Conservation (phyloP, 2,888 invertebrate genomes). For the Oscheius sp. region DNA sequence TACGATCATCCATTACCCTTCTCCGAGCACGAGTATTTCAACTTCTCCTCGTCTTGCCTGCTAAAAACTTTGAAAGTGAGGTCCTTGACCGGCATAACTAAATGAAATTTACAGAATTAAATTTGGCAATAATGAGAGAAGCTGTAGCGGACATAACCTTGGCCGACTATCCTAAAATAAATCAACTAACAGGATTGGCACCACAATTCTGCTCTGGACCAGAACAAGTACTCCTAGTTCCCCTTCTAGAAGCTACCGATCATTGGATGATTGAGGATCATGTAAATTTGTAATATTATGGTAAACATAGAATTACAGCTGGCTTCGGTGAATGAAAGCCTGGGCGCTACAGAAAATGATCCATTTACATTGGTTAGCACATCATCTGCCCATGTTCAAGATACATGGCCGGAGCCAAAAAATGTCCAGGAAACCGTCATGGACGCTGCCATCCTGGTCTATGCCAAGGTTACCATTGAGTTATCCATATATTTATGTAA, state of each 20-base stretch:
- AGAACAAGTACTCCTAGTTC: slow-evolving; percentile 51
- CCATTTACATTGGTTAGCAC: slow-evolving; percentile 82
- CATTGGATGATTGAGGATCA: slow-evolving; percentile 55
- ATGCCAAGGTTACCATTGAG: slow-evolving; percentile 79
- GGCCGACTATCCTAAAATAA: slow-evolving; percentile 88
- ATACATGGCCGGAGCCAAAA: slow-evolving; percentile 76
- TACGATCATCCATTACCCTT: slow-evolving; percentile 59
- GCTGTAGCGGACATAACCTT: slow-evolving; percentile 92
- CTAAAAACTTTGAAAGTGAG: slow-evolving; percentile 54
- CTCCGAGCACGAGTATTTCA: slow-evolving; percentile 92
- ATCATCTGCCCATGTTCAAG: slow-evolving; percentile 45
- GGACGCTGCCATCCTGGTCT: slow-evolving; percentile 90
- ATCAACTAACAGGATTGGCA: slow-evolving; percentile 87
- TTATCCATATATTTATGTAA: no score
- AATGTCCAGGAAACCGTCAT: slow-evolving; percentile 96
- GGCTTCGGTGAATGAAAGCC: slow-evolving; percentile 92
- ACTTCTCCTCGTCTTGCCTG: slow-evolving; percentile 77
- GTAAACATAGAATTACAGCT: slow-evolving; percentile 78
- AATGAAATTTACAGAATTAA: slow-evolving; percentile 74
- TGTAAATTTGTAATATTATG: neutral
- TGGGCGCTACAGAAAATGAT: slow-evolving; percentile 96
- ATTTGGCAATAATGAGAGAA: slow-evolving; percentile 88
- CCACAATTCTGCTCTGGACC: slow-evolving; percentile 82
- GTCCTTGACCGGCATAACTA: no score
- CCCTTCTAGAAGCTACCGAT: slow-evolving; percentile 51